phyloP scores from a whole-genome alignment of 2,888 invertebrate species.

The Drosophila paramelanica region DNA sequence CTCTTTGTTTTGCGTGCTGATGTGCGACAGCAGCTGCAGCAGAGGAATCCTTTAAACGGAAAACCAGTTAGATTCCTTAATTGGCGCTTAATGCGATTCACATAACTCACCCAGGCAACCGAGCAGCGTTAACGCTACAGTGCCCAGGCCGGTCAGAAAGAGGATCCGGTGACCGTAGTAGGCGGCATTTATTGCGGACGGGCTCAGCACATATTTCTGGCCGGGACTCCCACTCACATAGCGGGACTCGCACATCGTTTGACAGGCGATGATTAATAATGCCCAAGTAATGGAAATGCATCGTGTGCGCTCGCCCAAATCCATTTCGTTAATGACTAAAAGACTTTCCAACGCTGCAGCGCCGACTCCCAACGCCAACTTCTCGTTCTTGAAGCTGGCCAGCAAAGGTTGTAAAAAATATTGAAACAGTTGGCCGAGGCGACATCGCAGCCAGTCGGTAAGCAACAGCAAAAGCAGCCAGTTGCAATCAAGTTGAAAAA shows the following conservation, averaged over 20 bases:
- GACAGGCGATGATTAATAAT: constrained; percentile 54
- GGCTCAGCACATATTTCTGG: constrained; percentile 14
- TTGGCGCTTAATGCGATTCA: not conserved
- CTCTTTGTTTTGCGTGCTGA: constrained; percentile 11
- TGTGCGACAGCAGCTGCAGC: constrained; percentile 38
- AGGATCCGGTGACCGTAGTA: constrained; percentile 40
- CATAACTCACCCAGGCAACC: constrained; percentile 56
- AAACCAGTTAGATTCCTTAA: not conserved
- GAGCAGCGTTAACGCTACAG: constrained; percentile 29
- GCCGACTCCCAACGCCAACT: constrained; percentile 1
- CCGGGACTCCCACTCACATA: constrained; percentile 8
- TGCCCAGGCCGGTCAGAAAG: constrained; percentile 32
- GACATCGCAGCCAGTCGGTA: constrained; percentile 24
- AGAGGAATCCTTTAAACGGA: constrained; percentile 45
- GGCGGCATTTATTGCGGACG: constrained; percentile 8
- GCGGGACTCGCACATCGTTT: constrained; percentile 18
- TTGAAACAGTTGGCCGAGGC: constrained; percentile 41
- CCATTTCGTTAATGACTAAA: constrained; percentile 71
- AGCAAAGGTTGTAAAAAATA: not conserved
- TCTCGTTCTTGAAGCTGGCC: constrained; percentile 5
- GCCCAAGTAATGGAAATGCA: constrained; percentile 53
- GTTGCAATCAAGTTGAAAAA: no score
- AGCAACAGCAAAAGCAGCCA: not conserved
- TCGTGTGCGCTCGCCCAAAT: constrained; percentile 50
- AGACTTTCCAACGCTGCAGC: constrained; percentile 9